These are phyloP conservation scores for Sclerodermus sp. DNA, from an alignment of 2,888 invertebrate genomes.

Conservation along the genomic window DNA sequence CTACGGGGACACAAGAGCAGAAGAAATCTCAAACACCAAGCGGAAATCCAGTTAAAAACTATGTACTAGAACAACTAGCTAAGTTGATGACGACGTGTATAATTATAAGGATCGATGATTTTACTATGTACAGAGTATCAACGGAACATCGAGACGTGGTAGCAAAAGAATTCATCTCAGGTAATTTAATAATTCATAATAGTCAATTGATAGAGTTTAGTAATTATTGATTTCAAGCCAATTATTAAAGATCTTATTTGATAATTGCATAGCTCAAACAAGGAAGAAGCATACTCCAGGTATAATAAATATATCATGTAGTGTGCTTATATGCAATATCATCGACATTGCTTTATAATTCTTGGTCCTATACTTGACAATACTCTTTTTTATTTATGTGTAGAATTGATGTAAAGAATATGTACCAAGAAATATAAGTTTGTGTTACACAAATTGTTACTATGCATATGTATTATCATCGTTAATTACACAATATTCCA, in stretches of 20 bases:
- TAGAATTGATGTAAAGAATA: not conserved
- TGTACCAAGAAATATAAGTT: not conserved
- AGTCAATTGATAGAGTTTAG: not conserved
- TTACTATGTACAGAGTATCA: constrained; percentile 83
- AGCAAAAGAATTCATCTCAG: constrained; percentile 80
- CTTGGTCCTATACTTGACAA: constrained; percentile 4
- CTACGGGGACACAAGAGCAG: constrained; percentile 34
- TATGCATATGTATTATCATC: constrained; percentile 10
- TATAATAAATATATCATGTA: constrained; percentile 42
- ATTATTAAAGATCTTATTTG: constrained; percentile 30
- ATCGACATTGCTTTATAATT: constrained; percentile 14
- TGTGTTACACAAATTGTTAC: not conserved
- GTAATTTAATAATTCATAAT: constrained; percentile 53
- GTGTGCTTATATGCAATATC: constrained; percentile 28
- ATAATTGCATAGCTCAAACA: constrained; percentile 53
- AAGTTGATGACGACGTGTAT: constrained; percentile 92
- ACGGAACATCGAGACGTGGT: constrained; percentile 73
- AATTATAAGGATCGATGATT: constrained; percentile 87
- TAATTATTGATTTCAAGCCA: constrained; percentile 7
- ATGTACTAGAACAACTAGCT: constrained; percentile 73
- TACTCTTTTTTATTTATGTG: constrained; percentile 1
- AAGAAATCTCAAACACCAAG: constrained; percentile 46
- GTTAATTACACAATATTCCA: not conserved
- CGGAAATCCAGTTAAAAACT: constrained; percentile 66
- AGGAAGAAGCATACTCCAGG: constrained; percentile 56